Percentiles rank a stretch among this genome's conserved stretches.
These are phyloP conservation scores for Microtus obscurus DNA, from an alignment of 2,797 vertebrate species.

Conservation along the genomic window DNA sequence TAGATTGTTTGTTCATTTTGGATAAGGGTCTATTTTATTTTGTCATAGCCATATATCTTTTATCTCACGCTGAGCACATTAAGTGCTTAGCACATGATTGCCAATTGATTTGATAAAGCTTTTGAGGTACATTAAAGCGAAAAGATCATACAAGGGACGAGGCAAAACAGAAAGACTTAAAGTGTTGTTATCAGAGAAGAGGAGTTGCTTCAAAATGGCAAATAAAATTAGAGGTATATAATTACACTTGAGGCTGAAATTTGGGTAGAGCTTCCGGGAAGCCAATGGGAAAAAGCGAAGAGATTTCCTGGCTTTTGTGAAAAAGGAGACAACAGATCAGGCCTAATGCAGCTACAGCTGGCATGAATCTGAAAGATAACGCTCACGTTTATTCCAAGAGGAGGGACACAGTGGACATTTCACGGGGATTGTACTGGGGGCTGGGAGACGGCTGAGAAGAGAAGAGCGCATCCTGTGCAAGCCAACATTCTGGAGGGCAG, in stretches of 20 bases:
- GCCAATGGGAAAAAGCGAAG: background rate
- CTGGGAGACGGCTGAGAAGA: background rate
- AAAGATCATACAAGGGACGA: background rate
- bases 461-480: background rate
- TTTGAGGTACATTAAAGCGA: constrained; percentile 50
- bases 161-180: constrained; percentile 30
- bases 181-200: background rate
- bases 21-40: constrained; percentile 9
- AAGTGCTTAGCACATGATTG: background rate
- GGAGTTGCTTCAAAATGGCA: background rate
- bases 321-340: constrained; percentile 8
- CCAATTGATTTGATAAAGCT: background rate
- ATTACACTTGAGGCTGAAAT: background rate
- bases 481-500: background rate
- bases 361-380: background rate
- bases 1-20: background rate
- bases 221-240: background rate
- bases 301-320: background rate
- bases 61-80: background rate
- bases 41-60: background rate
- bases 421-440: background rate
- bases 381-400: background rate
- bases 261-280: constrained; percentile 2
- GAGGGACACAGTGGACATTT: background rate
- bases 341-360: background rate